Base-by-base conservation (phyloP, 35 echinoderm and acorn worm species). In the Stichopus chloronotus region DNA sequence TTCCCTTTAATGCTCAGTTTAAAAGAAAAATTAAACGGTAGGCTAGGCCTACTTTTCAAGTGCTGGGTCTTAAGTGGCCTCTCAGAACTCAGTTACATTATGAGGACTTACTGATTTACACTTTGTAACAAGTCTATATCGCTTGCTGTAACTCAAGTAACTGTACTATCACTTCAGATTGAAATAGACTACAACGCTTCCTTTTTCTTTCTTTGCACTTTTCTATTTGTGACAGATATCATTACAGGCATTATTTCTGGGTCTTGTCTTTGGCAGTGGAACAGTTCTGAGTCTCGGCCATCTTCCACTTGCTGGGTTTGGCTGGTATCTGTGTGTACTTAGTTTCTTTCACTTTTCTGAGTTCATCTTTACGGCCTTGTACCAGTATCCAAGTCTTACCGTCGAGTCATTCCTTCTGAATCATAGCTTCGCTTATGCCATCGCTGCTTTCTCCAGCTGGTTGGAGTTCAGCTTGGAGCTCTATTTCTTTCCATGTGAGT, bases 321-420 rank as follows among this genome's bases (percentile, higher is more conserved):
- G 97, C 84, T 99, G 95, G 95, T 99, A 99, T 87, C 91, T 96
- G 24, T 95, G 94, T 83, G 89, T 99, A 4, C 95, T 99, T 12
- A 96, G 97, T 76, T 99, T 99, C 92, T 99, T 99, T 88, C 97
- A 99, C 80, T 99, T 99, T 90, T 95, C 97, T 17, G 97, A 99
- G 88, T 99, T 95, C 89, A 94, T 99, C 6, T 96, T 87, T 81
- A 99, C 97, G 63, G 96, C 95, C 19, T 88, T 99, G 57, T 99
- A 99, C 90, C 94, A 99, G 82, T 96, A 95, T 43, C 93, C 94
- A 11, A 99, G 97, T 82, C 94, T 99, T 19, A 94, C 93, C 0
- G 91, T 99, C 4, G 95, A 99, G 74, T 99, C 97, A 16, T 99
- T 96, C 58, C 94, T 99, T 54, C 94, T 99, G 13, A 99, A 96